Evolutionary conservation across 2,888 invertebrate genomes (phyloP), one percentile per base, ranked within the genome.

Genomic region (Drosophila ustulata): DNA sequence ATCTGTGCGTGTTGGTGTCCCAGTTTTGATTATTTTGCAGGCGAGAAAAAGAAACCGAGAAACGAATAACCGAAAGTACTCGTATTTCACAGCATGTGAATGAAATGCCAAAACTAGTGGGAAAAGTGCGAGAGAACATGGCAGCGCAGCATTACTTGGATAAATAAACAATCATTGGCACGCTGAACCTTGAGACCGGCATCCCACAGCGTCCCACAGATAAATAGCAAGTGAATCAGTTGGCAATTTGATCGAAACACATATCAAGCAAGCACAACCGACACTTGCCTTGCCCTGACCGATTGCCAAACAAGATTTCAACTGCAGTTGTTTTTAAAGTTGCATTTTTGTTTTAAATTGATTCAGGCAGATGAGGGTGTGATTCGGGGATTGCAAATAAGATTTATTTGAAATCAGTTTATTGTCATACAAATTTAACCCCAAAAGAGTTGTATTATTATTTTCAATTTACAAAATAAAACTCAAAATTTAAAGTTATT

Each of bases 1-100:
- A 67, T 66, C 47, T 41, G 49, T 37, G 39, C 18, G 4, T 37
- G 25, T 26, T 46, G 37, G 47, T 34, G 47, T 61, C 39, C 67
- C 75, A 69, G 63, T 68, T 82, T 78, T 78, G 78, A 74, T 78
- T 82, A 76, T 74, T 76, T 73, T 63, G 52, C 59, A 62, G 52
- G 56, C 34, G 30, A 30, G 53, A 70, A 70, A 18, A 45, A 45
- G n/a, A 23, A 25, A 45, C 43, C 13, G 18, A 66, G 26, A 6
- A 56, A 1, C 18, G 43, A 67, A 73, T 63, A 66, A 70, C 23
- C 51, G 51, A 68, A 77, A 70, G 46, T 39, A 45, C 39, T 67
- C 46, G 57, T 43, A 78, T 80, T 75, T 67, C 58, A 70, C 78
- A 63, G 47, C 65, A 62, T 61, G 52, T 55, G 50, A 69, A 69